Base-by-base conservation (phyloP, 2,113 vertebrate genomes). In the Hippocampus abdominalis region DNA sequence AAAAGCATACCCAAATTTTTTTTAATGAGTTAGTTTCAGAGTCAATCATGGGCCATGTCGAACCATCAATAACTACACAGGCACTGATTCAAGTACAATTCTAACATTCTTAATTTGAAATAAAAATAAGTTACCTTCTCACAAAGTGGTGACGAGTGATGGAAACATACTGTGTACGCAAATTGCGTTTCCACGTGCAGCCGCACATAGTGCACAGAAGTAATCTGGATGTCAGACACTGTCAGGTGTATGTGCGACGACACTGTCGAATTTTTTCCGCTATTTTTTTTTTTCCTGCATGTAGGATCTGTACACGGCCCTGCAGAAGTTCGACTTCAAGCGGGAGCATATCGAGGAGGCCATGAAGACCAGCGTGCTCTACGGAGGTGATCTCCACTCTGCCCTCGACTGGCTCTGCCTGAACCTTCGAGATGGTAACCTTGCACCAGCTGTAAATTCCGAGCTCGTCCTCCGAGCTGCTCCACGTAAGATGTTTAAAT, bases 321-420 rank as follows among this genome's bases (percentile, higher is more conserved):
- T 99, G 80, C 93, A 98, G 81, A 94, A 86, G 72, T 95, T 98
- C 82, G 91, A 90, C 64, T 99, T 99, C 78, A 96, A 95, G 80
- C 93, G 94, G 13, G 95, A 97, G 20, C 95, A 99, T 84, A 96
- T 99, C 44, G 97, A 99, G 82, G 95, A 98, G 82, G 95, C 97
- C 12, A 99, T 99, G 97, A 97, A 95, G 84, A 96, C 93, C 75
- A 96, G 95, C 1, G 90, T 99, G 63, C 81, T 98, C 9, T 93
- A 95, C 10, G 97, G 97, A 64, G 97, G 97, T 8, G 97, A 99
- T 86, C 94, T 99, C 69, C 96, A 96, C 86, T 97, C 97, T 68
- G 97, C 97, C 2, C 93, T 99, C 53, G 97, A 99, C 32, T 99
- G 97, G 97, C 94, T 99, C 62, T 99, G 97, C 87, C 92, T 99